Evolutionary conservation across 1,140 invertebrate genomes (phyloP), one percentile per base, ranked within the genome.

Genomic region (Drosophila sucinea): DNA sequence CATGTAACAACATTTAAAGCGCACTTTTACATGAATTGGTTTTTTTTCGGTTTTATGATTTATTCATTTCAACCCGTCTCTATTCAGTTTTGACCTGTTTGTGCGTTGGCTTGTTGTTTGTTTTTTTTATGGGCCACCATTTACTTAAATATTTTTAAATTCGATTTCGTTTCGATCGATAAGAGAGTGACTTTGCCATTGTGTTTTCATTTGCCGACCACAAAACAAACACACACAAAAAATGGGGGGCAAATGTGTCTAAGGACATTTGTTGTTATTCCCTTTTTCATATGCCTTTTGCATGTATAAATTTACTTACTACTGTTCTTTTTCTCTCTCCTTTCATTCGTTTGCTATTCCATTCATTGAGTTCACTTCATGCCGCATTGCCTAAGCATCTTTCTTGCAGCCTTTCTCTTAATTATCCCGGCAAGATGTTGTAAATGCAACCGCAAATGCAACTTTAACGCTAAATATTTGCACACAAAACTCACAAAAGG

Each of bases 371-470:
- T 51, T 51, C 1, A 51, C 7, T 51, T 51, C 44, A 51, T 58
- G 56, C 56, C 32, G 56, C 56, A 58, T 58, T 58, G 56, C 56
- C 25, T 58, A 5, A 23, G 17, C 4, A 38, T 38, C 33, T 58
- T 58, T 38, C 32, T 25, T 58, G 33, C 56, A 38, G 33, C 32
- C 56, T 58, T 58, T 35, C 10, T 0, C 23, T 38, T 58, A 58
- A 58, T 58, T 58, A 58, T 58, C 56, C 25, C 32, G 38, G 17
- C 32, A 58, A 10, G 30, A 58, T 35, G 32, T 38, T 58, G 56
- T 58, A 35, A 58, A 35, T 58, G 56, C 56, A 35, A 33, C 55
- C 55, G 32, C 56, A 58, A 58, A 58, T 58, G 56, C 56, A 38
- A 58, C 33, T 58, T 58, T 23, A 33, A 35, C 30, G 56, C 56